Conservation (phyloP, 2,113 vertebrate genomes). For the Phaethornis superciliosus region DNA sequence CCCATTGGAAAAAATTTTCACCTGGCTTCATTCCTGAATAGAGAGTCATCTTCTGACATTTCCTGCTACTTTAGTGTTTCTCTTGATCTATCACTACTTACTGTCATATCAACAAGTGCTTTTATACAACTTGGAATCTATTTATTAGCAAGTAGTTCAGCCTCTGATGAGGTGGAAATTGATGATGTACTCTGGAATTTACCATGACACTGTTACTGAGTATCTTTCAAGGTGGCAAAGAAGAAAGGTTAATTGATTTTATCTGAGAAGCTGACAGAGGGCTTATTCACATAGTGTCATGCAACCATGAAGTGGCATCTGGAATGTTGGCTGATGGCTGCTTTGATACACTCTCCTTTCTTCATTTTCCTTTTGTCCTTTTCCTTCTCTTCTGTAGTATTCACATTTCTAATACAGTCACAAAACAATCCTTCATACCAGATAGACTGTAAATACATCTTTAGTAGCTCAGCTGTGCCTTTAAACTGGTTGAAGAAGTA, state of each 20-base stretch:
- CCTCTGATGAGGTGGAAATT: neutral
- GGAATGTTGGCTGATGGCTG: neutral
- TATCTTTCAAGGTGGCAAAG: neutral
- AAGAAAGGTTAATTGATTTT: neutral
- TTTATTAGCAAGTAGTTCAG: neutral
- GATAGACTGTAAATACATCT: neutral
- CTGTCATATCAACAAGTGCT: neutral
- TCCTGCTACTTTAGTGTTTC: neutral
- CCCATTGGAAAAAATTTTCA: neutral
- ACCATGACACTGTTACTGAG: neutral
- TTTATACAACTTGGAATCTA: neutral
- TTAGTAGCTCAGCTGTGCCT: neutral
- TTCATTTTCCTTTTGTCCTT: neutral
- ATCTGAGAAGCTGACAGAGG: neutral
- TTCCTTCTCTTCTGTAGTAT: neutral
- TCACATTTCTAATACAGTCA: neutral
- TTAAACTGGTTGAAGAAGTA: neutral
- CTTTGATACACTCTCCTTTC: neutral
- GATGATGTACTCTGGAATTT: neutral
- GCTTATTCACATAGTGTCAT: neutral
- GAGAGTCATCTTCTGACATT: neutral
- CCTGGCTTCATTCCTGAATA: neutral
- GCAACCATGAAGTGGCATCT: neutral
- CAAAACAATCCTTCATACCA: neutral
- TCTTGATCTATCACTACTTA: neutral